These are phyloP conservation scores for Prunella himalayana DNA, from an alignment of 2,113 vertebrate genomes.

Conservation along the genomic window DNA sequence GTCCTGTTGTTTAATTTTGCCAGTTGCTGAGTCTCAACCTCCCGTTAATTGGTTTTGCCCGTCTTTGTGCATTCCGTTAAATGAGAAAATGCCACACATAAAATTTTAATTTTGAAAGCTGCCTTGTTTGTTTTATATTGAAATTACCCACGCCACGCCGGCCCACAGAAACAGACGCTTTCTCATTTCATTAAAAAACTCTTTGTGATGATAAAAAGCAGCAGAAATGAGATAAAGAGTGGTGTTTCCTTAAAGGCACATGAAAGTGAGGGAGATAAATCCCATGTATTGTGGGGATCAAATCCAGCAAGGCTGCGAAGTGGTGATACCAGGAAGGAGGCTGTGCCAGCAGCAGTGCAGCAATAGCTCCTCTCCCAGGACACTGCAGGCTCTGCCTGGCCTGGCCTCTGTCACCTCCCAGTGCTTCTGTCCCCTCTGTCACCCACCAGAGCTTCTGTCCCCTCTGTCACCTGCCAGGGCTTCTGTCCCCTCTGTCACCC, in stretches of 20 bases:
- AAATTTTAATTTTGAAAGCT: constrained; percentile 76
- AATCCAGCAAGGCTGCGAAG: neutral
- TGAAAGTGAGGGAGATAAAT: constrained; percentile 54
- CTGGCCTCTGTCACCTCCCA: neutral
- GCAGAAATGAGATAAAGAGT: constrained; percentile 73
- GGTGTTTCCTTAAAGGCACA: constrained; percentile 59
- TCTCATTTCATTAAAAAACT: constrained; percentile 74
- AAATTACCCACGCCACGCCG: constrained; percentile 57
- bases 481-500: too few species aligned
- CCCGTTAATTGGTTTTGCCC: constrained; percentile 77
- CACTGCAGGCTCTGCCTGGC: neutral
- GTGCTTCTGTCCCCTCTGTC: neutral
- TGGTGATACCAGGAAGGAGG: neutral
- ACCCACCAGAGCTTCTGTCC: neutral
- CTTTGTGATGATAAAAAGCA: constrained; percentile 74
- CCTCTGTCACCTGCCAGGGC: neutral
- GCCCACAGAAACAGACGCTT: constrained; percentile 70
- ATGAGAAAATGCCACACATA: constrained; percentile 71
- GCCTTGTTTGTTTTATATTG: constrained; percentile 80
- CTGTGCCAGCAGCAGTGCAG: neutral
- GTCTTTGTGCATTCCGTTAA: constrained; percentile 70
- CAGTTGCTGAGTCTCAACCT: constrained; percentile 59
- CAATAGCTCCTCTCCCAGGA: neutral
- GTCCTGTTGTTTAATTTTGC: constrained; percentile 68
- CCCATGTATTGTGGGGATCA: neutral